These are phyloP conservation scores for Athalia rosae DNA, from an alignment of 2,888 invertebrate species.

Conservation along the genomic window DNA sequence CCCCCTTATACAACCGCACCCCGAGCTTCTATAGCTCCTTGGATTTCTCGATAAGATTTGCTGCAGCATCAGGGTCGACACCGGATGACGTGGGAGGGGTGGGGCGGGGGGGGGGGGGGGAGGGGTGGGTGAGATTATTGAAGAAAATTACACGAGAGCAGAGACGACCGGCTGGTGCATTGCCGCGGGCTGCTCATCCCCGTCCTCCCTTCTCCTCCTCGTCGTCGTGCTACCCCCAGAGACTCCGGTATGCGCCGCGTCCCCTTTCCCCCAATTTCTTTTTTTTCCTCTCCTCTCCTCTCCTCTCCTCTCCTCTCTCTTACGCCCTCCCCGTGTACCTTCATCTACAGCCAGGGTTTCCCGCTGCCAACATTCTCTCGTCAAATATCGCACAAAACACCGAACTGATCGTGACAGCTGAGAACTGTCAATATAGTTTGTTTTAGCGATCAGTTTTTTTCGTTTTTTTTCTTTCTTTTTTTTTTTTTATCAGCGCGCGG, in stretches of 20 bases:
- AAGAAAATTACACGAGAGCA: slow-evolving; percentile 59
- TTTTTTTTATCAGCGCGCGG: too few species aligned
- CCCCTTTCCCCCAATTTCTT: slow-evolving; percentile 40
- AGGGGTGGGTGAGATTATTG: slow-evolving; percentile 53
- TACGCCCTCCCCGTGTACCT: background rate
- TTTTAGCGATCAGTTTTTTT: background rate
- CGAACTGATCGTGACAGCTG: slow-evolving; percentile 27
- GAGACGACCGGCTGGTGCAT: slow-evolving; percentile 53
- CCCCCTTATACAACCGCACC: too few species aligned
- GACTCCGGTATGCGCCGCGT: slow-evolving; percentile 1
- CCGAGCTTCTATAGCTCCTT: too few species aligned
- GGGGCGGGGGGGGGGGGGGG: background rate
- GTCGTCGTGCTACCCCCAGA: slow-evolving; percentile 36
- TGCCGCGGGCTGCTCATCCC: slow-evolving; percentile 52
- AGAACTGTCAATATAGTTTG: slow-evolving; percentile 31
- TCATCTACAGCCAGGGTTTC: background rate
- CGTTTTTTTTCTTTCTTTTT: background rate
- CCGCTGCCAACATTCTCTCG: background rate
- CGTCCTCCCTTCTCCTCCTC: slow-evolving; percentile 13
- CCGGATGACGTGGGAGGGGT: slow-evolving; percentile 36
- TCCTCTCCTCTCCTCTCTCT: slow-evolving; percentile 5
- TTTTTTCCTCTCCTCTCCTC: slow-evolving; percentile 43
- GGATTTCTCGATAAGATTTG: background rate
- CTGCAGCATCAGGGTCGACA: slow-evolving; percentile 46
- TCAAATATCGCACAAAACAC: slow-evolving; percentile 17